These are phyloP conservation scores for Hirtodrosophila confusa DNA, from an alignment of 2,888 invertebrate genomes.

Conservation along the genomic window DNA sequence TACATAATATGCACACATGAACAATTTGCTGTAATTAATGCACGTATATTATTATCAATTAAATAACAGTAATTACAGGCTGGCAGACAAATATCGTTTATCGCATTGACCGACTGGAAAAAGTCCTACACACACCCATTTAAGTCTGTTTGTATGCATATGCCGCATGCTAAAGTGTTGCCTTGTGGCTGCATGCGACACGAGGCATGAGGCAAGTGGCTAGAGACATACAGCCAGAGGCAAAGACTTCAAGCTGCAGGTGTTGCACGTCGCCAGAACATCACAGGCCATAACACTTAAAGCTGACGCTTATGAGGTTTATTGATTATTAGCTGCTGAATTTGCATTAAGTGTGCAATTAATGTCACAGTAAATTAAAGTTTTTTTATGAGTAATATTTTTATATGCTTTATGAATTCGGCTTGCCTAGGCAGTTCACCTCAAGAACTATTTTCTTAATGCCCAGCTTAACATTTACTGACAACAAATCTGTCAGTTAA, in stretches of 20 bases:
- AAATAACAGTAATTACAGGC: constrained; percentile 55
- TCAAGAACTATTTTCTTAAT: too few species aligned
- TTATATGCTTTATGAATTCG: neutral
- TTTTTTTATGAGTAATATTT: neutral
- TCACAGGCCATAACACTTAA: constrained; percentile 18
- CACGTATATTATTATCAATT: constrained; percentile 58
- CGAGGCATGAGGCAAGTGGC: neutral
- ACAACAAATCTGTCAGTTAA: too few species aligned
- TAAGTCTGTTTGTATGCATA: constrained; percentile 4
- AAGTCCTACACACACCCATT: constrained; percentile 27
- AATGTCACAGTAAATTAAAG: constrained; percentile 50
- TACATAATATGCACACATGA: neutral
- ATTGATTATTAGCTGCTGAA: constrained; percentile 69
- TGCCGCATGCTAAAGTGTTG: constrained; percentile 49
- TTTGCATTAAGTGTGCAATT: constrained; percentile 61
- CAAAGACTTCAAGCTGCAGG: constrained; percentile 33
- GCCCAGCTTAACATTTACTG: too few species aligned
- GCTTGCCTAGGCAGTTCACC: neutral
- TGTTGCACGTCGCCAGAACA: constrained; percentile 35
- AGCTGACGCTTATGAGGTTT: constrained; percentile 52
- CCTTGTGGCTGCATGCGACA: constrained; percentile 36
- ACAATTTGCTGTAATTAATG: constrained; percentile 46
- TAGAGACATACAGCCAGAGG: neutral
- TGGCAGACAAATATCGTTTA: constrained; percentile 40
- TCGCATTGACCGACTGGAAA: constrained; percentile 27